These are phyloP conservation scores for Echeneis naucrates DNA, from an alignment of 2,797 vertebrate species.

Conservation along the genomic window DNA sequence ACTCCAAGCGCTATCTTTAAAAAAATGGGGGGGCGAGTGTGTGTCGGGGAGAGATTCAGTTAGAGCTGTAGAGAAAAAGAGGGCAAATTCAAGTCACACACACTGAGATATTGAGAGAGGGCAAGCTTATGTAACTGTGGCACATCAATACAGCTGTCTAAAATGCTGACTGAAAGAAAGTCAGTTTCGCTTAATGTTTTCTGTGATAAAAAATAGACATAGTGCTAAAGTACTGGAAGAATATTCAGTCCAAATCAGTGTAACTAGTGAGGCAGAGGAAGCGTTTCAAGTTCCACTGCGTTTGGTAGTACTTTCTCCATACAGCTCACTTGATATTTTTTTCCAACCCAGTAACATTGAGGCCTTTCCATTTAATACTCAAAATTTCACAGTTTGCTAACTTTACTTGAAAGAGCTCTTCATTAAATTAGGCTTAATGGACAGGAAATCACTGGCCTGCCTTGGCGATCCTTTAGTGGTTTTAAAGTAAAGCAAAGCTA, in stretches of 20 bases:
- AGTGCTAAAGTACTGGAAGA: conserved; percentile 31
- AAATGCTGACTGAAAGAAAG: conserved; percentile 66
- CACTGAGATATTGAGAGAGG: conserved; percentile 30
- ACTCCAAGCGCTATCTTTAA: conserved; percentile 27
- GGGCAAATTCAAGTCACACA: conserved; percentile 46
- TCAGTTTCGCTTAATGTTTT: conserved; percentile 62
- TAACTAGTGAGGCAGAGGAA: conserved; percentile 46
- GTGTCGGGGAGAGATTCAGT: conserved; percentile 37
- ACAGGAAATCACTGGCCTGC: conserved; percentile 29
- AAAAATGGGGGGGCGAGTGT: not conserved
- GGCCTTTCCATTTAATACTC: conserved; percentile 32
- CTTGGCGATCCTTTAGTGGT: conserved; percentile 4
- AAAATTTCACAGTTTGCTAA: conserved; percentile 37
- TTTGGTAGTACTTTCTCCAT: conserved; percentile 2
- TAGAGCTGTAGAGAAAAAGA: conserved; percentile 37
- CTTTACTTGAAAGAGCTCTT: conserved; percentile 46
- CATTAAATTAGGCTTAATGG: conserved; percentile 54
- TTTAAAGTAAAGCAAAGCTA: conserved; percentile 27
- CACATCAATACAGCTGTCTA: conserved; percentile 59
- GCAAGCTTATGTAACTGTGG: conserved; percentile 55
- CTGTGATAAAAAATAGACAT: conserved; percentile 52
- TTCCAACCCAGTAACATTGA: conserved; percentile 37
- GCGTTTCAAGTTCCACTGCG: conserved; percentile 37
- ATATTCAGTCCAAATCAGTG: conserved; percentile 43
- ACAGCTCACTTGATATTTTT: conserved; percentile 20